Conservation (phyloP, 2,888 invertebrate species). For the Alsophila aescularia region DNA sequence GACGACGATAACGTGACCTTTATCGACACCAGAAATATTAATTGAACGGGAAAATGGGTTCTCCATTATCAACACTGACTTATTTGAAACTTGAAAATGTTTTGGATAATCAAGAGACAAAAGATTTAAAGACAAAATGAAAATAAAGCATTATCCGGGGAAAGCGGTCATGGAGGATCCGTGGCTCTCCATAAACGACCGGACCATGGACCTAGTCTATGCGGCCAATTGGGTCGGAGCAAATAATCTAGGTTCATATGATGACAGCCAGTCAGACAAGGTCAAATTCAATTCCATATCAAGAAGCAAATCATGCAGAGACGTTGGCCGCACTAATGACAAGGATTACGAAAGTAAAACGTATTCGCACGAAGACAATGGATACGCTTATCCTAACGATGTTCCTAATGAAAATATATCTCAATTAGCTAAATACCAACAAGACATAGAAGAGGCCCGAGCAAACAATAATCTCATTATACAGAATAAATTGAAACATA, state of each 20-base stretch:
- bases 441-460: slow-evolving; percentile 82
- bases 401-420: slow-evolving; percentile 76
- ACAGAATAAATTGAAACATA: slow-evolving; percentile 81
- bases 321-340: slow-evolving; percentile 67
- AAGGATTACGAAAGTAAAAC: slow-evolving; percentile 62
- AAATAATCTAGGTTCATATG: slow-evolving; percentile 79
- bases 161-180: slow-evolving; percentile 92
- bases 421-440: slow-evolving; percentile 86
- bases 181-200: slow-evolving; percentile 87
- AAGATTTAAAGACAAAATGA: slow-evolving; percentile 83
- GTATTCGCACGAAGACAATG: slow-evolving; percentile 64
- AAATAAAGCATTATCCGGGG: slow-evolving; percentile 93
- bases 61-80: slow-evolving; percentile 34
- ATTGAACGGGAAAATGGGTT: slow-evolving; percentile 53
- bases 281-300: slow-evolving; percentile 77
- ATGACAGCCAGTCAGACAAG: slow-evolving; percentile 60
- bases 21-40: slow-evolving; percentile 23
- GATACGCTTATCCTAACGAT: slow-evolving; percentile 60
- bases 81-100: slow-evolving; percentile 4
- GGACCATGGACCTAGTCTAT: slow-evolving; percentile 90
- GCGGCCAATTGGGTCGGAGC: slow-evolving; percentile 94
- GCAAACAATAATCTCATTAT: slow-evolving; percentile 81
- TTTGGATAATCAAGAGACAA: slow-evolving; percentile 1
- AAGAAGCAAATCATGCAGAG: slow-evolving; percentile 79
- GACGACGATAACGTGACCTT: slow-evolving; percentile 1